phyloP scores from a whole-genome alignment of 2,888 invertebrate genomes.

The Melanostoma scalare region DNA sequence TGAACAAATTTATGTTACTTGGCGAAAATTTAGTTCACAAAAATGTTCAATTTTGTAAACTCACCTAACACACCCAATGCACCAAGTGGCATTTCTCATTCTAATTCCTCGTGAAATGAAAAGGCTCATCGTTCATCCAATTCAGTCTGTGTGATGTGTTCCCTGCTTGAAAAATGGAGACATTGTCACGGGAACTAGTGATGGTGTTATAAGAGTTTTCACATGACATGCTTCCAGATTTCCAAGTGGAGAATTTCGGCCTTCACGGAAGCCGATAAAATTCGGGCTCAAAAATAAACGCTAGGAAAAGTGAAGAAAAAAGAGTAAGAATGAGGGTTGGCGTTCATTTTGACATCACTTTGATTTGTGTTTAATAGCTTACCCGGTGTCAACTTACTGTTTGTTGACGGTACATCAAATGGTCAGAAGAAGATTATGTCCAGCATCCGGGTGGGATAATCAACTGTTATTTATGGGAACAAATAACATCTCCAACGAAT shows the following conservation, averaged over 20 bases:
- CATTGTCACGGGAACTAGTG: conserved; percentile 93
- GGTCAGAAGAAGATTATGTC: conserved; percentile 94
- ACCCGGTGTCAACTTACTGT: conserved; percentile 90
- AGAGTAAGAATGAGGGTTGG: conserved; percentile 84
- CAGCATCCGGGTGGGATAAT: conserved; percentile 87
- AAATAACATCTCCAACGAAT: conserved; percentile 85
- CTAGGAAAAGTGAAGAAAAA: conserved; percentile 93
- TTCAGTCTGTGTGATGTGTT: conserved; percentile 95
- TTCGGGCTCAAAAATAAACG: conserved; percentile 85
- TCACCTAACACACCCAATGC: no score
- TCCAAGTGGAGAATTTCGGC: conserved; percentile 85
- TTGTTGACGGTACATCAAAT: conserved; percentile 88
- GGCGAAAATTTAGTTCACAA: no score
- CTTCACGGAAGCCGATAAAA: conserved; percentile 89
- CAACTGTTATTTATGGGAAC: conserved; percentile 92
- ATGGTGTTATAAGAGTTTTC: conserved; percentile 93
- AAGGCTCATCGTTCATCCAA: no score
- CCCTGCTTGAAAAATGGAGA: conserved; percentile 92
- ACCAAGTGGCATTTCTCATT: no score
- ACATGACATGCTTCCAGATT: conserved; percentile 87
- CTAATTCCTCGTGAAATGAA: no score
- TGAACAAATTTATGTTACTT: no score
- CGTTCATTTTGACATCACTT: conserved; percentile 62
- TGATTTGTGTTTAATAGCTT: conserved; percentile 83
- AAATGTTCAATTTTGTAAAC: no score